Evolutionary conservation across 2,797 vertebrate genomes (phyloP).

Genomic region (Sebastes reedi): DNA sequence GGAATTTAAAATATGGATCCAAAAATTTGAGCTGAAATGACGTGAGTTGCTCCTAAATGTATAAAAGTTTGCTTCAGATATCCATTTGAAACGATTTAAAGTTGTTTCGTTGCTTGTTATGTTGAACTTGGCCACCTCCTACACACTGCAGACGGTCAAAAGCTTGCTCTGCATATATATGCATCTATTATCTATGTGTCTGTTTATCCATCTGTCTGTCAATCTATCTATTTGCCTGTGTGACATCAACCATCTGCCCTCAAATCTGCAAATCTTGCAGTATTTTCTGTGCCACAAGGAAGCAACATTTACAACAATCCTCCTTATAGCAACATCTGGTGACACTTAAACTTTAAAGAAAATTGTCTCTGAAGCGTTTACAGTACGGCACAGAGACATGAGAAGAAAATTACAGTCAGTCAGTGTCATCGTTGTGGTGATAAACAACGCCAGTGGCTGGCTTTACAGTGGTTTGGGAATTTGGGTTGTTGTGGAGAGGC

Average conservation of each 20-base stretch:
- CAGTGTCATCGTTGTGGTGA: not conserved
- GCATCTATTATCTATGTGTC: slow-evolving; percentile 8
- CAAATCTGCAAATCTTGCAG: slow-evolving; percentile 23
- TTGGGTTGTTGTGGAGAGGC: slow-evolving; percentile 24
- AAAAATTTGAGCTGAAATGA: not conserved
- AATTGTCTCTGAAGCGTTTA: not conserved
- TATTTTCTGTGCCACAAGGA: slow-evolving; percentile 26
- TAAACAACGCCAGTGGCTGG: not conserved
- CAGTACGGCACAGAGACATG: not conserved
- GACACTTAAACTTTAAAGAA: slow-evolving; percentile 11
- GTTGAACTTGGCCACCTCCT: not conserved
- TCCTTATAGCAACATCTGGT: slow-evolving; percentile 37
- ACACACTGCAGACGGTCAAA: not conserved
- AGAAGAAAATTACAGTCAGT: not conserved
- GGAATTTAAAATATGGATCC: not conserved
- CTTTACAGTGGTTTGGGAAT: slow-evolving; percentile 35
- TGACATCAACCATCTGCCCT: slow-evolving; percentile 52
- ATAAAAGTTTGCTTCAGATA: not conserved
- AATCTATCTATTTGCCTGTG: slow-evolving; percentile 4
- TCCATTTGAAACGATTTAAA: not conserved
- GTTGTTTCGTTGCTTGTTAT: not conserved
- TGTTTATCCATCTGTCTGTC: slow-evolving; percentile 49
- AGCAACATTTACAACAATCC: not conserved
- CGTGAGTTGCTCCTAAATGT: not conserved
- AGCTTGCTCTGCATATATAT: not conserved